A percentile compares a stretch with the other conserved stretches of the same genome.
Evolutionary conservation across 2,113 vertebrate genomes (phyloP).

Genomic region (Amazona vittata): DNA sequence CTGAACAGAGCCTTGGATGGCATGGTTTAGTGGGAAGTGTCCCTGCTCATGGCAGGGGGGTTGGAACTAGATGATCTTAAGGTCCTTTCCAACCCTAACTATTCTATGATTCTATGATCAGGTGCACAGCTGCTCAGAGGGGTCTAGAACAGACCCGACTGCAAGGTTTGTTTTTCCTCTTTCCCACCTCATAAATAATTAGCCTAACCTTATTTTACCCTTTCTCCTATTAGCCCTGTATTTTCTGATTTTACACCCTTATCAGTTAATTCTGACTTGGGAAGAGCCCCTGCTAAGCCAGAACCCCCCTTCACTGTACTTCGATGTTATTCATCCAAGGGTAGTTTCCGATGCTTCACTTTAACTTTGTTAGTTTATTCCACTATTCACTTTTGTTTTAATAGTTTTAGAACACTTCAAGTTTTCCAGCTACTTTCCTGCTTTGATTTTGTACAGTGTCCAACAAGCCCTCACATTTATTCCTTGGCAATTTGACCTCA

Average conservation of each 20-base stretch:
- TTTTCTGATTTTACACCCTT: not conserved
- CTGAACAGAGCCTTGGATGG: no score
- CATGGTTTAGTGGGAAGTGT: no score
- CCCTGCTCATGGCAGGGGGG: no score
- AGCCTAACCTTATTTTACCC: not conserved
- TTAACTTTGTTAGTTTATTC: not conserved
- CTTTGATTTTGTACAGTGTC: not conserved
- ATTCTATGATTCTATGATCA: no score
- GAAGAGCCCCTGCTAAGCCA: not conserved
- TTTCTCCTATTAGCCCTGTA: not conserved
- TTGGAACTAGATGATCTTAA: no score
- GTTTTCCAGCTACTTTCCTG: not conserved
- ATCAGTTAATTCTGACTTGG: not conserved
- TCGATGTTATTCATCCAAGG: not conserved
- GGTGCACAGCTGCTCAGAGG: not conserved
- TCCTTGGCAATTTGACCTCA: not conserved
- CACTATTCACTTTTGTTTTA: not conserved
- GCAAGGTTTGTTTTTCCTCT: not conserved
- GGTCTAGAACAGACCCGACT: not conserved
- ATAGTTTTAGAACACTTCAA: not conserved
- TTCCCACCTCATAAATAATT: not conserved
- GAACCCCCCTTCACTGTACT: not conserved
- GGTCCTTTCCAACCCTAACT: no score
- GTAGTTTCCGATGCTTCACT: not conserved
- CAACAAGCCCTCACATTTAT: not conserved